Percentiles rank a stretch among this genome's conserved stretches.
Evolutionary conservation across 2,888 invertebrate species (phyloP).

Genomic region (Bellardia pandia): DNA sequence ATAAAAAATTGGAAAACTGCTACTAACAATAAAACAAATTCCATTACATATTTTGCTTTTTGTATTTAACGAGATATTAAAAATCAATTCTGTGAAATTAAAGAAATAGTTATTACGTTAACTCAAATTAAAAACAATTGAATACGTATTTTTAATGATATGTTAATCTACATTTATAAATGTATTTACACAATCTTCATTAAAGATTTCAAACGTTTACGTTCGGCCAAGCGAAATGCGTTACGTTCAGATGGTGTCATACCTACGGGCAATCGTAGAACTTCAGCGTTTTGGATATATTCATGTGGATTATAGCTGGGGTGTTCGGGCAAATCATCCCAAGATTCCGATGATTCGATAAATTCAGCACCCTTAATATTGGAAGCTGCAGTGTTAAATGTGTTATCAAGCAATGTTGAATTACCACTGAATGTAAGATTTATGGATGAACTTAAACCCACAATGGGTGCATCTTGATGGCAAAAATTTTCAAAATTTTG

Average conservation of each 20-base stretch:
- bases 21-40: no score
- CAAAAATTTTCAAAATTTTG: slow-evolving; percentile 75
- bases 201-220: slow-evolving; percentile 73
- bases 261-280: slow-evolving; percentile 76
- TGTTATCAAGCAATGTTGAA: slow-evolving; percentile 11
- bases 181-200: slow-evolving; percentile 15
- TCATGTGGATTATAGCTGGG: slow-evolving; percentile 76
- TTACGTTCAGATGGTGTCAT: slow-evolving; percentile 75
- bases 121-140: no score
- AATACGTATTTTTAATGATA: no score
- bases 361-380: slow-evolving; percentile 62
- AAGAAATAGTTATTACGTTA: no score
- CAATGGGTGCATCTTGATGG: slow-evolving; percentile 64
- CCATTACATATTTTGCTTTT: no score
- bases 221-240: slow-evolving; percentile 75
- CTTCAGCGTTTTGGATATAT: slow-evolving; percentile 73
- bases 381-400: slow-evolving; percentile 1
- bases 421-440: slow-evolving; percentile 55
- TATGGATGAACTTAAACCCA: slow-evolving; percentile 65
- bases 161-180: no score
- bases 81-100: no score
- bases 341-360: slow-evolving; percentile 73
- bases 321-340: slow-evolving; percentile 75
- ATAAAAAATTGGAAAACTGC: no score
- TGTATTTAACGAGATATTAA: no score